Evolutionary conservation across 2,888 invertebrate species (phyloP).

Genomic region (Polia nebulosa): DNA sequence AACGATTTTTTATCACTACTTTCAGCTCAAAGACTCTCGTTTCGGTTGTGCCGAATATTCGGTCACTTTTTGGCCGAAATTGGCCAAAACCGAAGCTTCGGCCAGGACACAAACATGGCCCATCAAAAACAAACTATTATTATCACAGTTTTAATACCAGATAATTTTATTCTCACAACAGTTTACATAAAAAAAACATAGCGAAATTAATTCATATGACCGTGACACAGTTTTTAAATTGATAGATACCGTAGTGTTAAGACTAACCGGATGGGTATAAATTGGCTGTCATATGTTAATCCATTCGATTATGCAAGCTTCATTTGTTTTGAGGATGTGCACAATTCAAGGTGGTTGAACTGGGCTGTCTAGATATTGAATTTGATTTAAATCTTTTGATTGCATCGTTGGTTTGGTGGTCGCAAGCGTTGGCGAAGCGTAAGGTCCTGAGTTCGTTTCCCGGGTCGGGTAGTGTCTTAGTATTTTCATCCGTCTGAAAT

Average conservation of each 20-base stretch:
- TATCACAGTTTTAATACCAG: slow-evolving; percentile 15
- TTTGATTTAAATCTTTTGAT: not conserved
- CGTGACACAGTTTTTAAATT: slow-evolving; percentile 32
- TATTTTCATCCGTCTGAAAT: no score
- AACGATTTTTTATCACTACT: no score
- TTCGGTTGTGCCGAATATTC: no score
- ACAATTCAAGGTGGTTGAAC: slow-evolving; percentile 31
- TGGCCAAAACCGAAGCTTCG: no score
- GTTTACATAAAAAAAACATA: slow-evolving; percentile 7
- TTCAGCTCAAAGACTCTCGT: no score
- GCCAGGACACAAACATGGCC: no score
- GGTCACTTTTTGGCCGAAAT: no score
- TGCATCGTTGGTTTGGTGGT: no score
- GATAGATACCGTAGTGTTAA: no score
- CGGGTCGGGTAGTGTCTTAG: no score
- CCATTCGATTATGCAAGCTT: not conserved
- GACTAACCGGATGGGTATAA: slow-evolving; percentile 19
- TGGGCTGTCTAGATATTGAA: not conserved
- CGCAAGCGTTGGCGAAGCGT: no score
- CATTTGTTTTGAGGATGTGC: slow-evolving; percentile 12
- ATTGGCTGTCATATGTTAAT: slow-evolving; percentile 10
- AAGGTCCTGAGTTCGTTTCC: no score
- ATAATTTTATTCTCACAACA: not conserved
- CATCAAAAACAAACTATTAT: not conserved
- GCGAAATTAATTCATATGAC: slow-evolving; percentile 35